Percentiles rank a stretch among this genome's conserved stretches.
Evolutionary conservation across 2,888 invertebrate species (phyloP).

Genomic region (Hedychridium roseum): DNA sequence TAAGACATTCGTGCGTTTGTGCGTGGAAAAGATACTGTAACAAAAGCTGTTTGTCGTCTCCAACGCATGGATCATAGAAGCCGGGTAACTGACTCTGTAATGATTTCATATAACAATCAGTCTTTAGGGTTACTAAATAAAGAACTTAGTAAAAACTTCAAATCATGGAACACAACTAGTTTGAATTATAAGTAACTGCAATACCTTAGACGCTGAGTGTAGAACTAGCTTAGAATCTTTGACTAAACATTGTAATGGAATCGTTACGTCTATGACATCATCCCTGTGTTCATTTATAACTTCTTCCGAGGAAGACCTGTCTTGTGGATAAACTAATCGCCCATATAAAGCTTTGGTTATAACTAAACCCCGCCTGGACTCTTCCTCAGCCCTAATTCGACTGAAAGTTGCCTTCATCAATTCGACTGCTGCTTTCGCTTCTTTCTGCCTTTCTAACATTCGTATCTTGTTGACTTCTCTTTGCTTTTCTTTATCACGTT

Average conservation of each 20-base stretch:
- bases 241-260: constrained; percentile 92
- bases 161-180: constrained; percentile 6
- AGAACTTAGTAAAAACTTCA: constrained; percentile 1
- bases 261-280: constrained; percentile 89
- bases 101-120: constrained; percentile 1
- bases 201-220: constrained; percentile 86
- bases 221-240: constrained; percentile 89
- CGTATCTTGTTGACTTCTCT: constrained; percentile 82
- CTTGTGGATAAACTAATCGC: constrained; percentile 66
- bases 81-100: constrained; percentile 92
- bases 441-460: constrained; percentile 79
- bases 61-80: constrained; percentile 95
- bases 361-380: constrained; percentile 82
- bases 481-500: constrained; percentile 82
- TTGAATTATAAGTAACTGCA: constrained; percentile 4
- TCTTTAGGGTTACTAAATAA: not conserved
- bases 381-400: constrained; percentile 83
- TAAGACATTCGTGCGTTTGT: constrained; percentile 79
- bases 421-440: constrained; percentile 86
- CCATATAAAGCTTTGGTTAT: constrained; percentile 87
- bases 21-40: constrained; percentile 87
- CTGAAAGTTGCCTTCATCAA: constrained; percentile 92
- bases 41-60: constrained; percentile 87
- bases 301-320: constrained; percentile 40
- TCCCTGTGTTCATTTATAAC: constrained; percentile 49